Percentiles rank a stretch among this genome's conserved stretches.
phyloP scores from a whole-genome alignment of 2,797 vertebrate genomes.

The Erpetoichthys calabaricus region DNA sequence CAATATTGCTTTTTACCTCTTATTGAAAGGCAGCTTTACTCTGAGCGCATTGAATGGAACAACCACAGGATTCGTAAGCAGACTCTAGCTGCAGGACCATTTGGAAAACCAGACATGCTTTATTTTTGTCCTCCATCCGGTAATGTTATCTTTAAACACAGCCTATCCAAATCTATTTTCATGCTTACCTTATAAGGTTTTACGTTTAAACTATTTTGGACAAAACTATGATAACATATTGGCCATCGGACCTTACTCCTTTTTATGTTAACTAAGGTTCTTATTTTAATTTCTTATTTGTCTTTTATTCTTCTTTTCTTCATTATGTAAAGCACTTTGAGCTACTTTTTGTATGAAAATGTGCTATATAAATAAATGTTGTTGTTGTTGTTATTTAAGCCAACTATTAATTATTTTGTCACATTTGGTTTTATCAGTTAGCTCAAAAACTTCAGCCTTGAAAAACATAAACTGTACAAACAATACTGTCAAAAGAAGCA shows the following conservation, averaged over 20 bases:
- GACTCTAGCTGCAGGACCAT: background rate
- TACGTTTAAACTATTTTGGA: background rate
- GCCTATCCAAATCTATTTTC: background rate
- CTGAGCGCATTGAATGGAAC: background rate
- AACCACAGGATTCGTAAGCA: background rate
- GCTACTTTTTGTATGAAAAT: no score
- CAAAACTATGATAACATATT: background rate
- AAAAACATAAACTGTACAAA: no score
- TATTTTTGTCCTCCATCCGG: slow-evolving; percentile 1
- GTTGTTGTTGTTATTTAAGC: no score
- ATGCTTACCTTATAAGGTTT: background rate
- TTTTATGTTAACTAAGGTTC: no score
- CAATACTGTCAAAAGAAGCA: no score
- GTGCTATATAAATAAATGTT: no score
- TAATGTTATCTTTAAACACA: background rate
- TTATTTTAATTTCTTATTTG: no score
- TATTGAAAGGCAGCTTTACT: background rate
- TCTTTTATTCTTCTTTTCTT: no score
- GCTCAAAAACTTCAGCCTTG: background rate
- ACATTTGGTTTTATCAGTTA: background rate
- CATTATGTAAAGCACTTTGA: no score
- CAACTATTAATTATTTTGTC: background rate
- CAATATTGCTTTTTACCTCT: slow-evolving; percentile 3
- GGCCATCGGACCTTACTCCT: no score
- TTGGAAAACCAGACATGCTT: background rate